phyloP scores from a whole-genome alignment of 2,113 vertebrate species.

The Pomatostomus ruficeps region DNA sequence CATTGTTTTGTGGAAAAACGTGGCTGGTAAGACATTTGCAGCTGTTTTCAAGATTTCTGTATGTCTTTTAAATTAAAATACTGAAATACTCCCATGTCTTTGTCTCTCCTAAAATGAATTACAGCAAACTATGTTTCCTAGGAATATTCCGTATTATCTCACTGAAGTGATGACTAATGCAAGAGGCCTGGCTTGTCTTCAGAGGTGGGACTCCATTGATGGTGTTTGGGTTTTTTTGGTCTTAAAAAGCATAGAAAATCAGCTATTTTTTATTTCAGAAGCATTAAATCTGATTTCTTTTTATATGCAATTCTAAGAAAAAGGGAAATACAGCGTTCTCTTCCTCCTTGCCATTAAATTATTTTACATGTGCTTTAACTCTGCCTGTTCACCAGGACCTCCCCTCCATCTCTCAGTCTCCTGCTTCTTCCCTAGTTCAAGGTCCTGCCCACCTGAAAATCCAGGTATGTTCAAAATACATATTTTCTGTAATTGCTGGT shows the following conservation, averaged over 20 bases:
- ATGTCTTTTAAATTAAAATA: constrained; percentile 49
- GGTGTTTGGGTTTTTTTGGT: background rate
- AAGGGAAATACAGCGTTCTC: background rate
- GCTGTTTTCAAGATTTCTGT: background rate
- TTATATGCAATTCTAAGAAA: background rate
- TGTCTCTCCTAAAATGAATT: background rate
- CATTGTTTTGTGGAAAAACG: background rate
- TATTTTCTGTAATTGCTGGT: background rate
- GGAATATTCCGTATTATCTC: background rate
- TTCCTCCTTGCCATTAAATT: background rate
- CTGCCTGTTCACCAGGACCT: background rate
- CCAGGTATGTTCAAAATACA: background rate
- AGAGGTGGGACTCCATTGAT: background rate
- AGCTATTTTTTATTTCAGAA: background rate
- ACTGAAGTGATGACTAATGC: background rate
- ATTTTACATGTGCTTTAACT: background rate
- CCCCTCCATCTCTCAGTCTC: background rate
- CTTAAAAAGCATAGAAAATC: background rate
- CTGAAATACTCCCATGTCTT: background rate
- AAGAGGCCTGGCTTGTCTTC: background rate
- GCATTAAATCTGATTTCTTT: background rate
- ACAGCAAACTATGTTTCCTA: background rate
- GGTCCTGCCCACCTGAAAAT: background rate
- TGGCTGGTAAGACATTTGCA: background rate
- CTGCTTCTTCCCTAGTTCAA: background rate